phyloP scores from a whole-genome alignment of 1,140 invertebrate species.

The Heliconius melpomene region DNA sequence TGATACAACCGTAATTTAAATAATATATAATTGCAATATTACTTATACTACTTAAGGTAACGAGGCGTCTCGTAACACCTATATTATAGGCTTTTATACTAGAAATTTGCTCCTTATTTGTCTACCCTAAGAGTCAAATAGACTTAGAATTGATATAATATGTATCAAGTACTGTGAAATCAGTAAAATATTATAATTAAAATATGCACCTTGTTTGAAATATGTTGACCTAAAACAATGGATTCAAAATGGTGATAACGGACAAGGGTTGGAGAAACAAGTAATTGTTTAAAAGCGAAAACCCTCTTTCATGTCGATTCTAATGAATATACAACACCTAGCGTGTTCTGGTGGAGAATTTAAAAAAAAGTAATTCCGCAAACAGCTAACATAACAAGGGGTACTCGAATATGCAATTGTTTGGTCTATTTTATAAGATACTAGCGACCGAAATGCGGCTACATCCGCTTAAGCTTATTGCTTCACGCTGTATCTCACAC shows the following conservation, averaged over 20 bases:
- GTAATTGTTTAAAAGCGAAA: conserved; percentile 52
- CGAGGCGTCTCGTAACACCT: too few species aligned
- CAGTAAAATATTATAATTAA: background rate
- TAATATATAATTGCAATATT: too few species aligned
- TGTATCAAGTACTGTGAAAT: background rate
- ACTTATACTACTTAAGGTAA: too few species aligned
- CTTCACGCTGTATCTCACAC: background rate
- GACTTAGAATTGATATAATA: background rate
- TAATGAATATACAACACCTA: conserved; percentile 60
- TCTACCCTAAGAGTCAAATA: too few species aligned
- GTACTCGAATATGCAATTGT: conserved; percentile 43
- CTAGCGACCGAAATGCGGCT: background rate
- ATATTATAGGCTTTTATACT: too few species aligned
- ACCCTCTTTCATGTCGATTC: conserved; percentile 53
- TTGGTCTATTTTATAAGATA: conserved; percentile 33
- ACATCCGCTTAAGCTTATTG: background rate
- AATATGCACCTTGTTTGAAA: background rate
- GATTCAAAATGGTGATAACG: conserved; percentile 22
- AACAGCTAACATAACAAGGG: conserved; percentile 56
- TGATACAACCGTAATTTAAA: too few species aligned
- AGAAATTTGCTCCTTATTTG: too few species aligned
- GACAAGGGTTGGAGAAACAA: conserved; percentile 39
- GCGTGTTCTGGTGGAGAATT: conserved; percentile 49
- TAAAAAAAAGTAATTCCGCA: conserved; percentile 58
- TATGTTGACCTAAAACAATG: conserved; percentile 23